Base-by-base conservation (phyloP, 2,113 vertebrate genomes). In the Gnathonemus echidnorhynchus region DNA sequence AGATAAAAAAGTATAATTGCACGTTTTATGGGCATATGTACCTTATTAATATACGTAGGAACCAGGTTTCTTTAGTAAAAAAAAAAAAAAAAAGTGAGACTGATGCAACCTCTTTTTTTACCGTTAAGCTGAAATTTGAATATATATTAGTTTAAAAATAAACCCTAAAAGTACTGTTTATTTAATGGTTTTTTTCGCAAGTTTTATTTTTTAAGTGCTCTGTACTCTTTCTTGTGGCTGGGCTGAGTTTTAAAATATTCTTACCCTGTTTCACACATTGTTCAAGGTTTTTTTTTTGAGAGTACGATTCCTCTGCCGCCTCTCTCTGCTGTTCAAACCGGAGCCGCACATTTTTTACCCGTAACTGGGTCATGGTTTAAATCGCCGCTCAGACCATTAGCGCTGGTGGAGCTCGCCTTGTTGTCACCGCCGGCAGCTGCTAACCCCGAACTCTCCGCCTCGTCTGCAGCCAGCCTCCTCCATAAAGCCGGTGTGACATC, bases 1-100 rank as follows among this genome's bases (percentile, higher is more conserved):
- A 91, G 87, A 89, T 35, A 56, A 70, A 91, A 49, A 62, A 83
- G 80, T 21, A 1, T 66, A 53, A 46, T 90, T 45, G 0, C 87
- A 89, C 74, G 24, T 21, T 70, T 70, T 70, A 70, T 11, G 62
- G 27, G 3, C 62, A 70, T 70, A 70, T 70, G 27, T 70, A 70
- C 62, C 62, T 70, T 70, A 70, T 70, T 70, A 80, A 39, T 42
- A 42, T 42, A 77, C 15, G 31, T 80, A 80, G 35, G 74, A 35
- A 39, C 11, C 15, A 17, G 13, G 74, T 80, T 80, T 19, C 15
- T 80, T 80, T 80, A 35, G 35, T 21, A 42, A 80, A 35, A 77
- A 77, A 74, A 49, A 49, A 46, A 27, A 66, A 74, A 31, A 74
- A 39, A 74, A 17, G 11, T 35, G 35, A 77, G 27, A 35, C 11